Conservation (phyloP, 2,888 invertebrate genomes). For the Rosalia funebris region DNA sequence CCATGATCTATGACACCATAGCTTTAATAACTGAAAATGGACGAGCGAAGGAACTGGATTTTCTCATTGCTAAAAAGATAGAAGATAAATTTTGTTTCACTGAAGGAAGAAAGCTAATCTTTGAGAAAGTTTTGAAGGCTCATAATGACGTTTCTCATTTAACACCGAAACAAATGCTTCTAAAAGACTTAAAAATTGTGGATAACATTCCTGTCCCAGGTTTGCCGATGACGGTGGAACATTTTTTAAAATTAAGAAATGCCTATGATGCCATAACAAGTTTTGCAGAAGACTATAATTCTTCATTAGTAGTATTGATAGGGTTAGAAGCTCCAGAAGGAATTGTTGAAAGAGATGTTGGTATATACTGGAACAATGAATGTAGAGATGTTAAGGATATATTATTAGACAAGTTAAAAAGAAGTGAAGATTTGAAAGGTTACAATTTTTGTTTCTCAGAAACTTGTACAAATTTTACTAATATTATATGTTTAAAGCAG, state of each 20-base stretch:
- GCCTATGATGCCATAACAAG: constrained; percentile 66
- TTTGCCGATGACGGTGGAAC: constrained; percentile 73
- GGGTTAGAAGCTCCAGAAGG: constrained; percentile 70
- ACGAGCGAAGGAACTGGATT: constrained; percentile 75
- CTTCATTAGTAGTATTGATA: constrained; percentile 68
- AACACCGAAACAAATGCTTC: constrained; percentile 74
- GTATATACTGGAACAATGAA: constrained; percentile 53
- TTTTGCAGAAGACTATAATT: constrained; percentile 64
- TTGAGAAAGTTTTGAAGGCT: constrained; percentile 70
- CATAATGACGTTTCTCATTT: constrained; percentile 74
- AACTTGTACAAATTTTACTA: constrained; percentile 58
- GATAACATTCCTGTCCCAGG: constrained; percentile 66
- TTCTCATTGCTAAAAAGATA: constrained; percentile 68
- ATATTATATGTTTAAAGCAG: constrained; percentile 68
- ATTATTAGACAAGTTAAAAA: constrained; percentile 57
- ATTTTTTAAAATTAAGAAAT: constrained; percentile 66
- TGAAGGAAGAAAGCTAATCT: constrained; percentile 63
- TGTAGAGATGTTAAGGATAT: constrained; percentile 57
- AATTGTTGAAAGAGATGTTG: constrained; percentile 71
- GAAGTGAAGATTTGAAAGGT: constrained; percentile 44
- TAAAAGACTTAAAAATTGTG: constrained; percentile 80
- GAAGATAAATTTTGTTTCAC: constrained; percentile 66
- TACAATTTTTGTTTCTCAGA: constrained; percentile 62
- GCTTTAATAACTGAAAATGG: constrained; percentile 77
- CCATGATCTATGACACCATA: constrained; percentile 84